Conservation (phyloP, 92 coral and sea anemone genomes). For the Nematostella vectensis region DNA sequence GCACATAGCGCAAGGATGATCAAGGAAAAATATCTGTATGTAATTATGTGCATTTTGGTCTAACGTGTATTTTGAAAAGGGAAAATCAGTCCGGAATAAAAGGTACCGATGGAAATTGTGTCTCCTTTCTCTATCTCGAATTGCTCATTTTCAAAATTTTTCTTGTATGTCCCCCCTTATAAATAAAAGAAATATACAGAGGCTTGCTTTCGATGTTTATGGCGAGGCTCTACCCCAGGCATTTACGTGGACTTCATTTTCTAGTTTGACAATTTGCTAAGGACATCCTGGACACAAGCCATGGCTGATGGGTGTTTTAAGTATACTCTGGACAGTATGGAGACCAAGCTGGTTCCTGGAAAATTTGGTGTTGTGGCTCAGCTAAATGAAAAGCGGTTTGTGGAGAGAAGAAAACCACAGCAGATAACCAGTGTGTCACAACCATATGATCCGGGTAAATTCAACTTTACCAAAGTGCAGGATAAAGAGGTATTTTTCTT, state of each 20-base stretch:
- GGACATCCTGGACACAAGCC: conserved; percentile 67
- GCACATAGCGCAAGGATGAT: no score
- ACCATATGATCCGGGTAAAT: conserved; percentile 69
- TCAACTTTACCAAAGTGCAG: conserved; percentile 81
- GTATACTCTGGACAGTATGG: conserved; percentile 60
- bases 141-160: no score
- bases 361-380: conserved; percentile 48
- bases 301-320: conserved; percentile 72
- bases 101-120: no score
- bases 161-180: no score
- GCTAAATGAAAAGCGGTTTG: conserved; percentile 80
- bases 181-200: no score
- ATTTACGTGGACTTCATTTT: neutral
- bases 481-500: conserved; percentile 56
- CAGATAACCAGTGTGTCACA: conserved; percentile 66
- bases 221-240: neutral
- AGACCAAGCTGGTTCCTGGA: conserved; percentile 75
- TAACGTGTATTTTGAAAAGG: no score
- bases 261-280: conserved; percentile 73
- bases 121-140: no score
- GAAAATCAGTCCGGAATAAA: no score
- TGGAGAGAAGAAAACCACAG: conserved; percentile 77
- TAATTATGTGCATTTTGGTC: no score
- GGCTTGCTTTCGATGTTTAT: no score
- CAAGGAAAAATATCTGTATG: no score